These are phyloP conservation scores for Heterochromis multidens DNA, from an alignment of 2,113 vertebrate species.

Conservation along the genomic window DNA sequence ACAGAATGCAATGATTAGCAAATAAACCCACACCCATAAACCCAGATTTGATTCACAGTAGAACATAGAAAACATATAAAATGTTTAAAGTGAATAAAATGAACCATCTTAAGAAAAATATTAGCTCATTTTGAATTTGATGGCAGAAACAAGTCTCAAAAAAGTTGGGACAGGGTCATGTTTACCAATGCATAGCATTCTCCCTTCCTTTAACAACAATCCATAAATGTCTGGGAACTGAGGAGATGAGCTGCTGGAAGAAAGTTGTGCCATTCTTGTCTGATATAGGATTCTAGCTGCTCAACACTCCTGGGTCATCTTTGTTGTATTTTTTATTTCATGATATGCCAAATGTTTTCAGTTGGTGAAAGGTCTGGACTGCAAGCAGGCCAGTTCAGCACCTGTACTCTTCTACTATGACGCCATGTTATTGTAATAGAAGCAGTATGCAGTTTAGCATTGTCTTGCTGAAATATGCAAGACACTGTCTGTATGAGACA, in stretches of 20 bases:
- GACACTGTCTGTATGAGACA: neutral
- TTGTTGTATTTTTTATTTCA: neutral
- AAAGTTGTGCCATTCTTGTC: neutral
- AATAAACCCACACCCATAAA: too few species aligned
- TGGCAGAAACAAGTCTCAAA: neutral
- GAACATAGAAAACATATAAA: too few species aligned
- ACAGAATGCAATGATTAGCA: too few species aligned
- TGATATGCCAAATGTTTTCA: neutral
- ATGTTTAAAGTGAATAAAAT: too few species aligned
- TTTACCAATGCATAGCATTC: neutral
- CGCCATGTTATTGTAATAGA: neutral
- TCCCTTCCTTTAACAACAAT: fast-evolving
- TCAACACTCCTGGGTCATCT: neutral
- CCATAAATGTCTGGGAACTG: neutral
- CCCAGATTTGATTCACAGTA: too few species aligned
- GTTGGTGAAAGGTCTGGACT: neutral
- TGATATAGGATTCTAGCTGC: neutral
- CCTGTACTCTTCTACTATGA: fast-evolving
- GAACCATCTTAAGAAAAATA: too few species aligned
- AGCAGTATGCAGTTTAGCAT: neutral
- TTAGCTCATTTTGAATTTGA: neutral
- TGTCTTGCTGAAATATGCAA: neutral
- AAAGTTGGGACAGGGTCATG: neutral
- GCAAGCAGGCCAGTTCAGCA: too few species aligned
- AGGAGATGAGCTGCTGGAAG: neutral